phyloP scores from a whole-genome alignment of 2,113 vertebrate genomes.

The Microcebus jonahi region DNA sequence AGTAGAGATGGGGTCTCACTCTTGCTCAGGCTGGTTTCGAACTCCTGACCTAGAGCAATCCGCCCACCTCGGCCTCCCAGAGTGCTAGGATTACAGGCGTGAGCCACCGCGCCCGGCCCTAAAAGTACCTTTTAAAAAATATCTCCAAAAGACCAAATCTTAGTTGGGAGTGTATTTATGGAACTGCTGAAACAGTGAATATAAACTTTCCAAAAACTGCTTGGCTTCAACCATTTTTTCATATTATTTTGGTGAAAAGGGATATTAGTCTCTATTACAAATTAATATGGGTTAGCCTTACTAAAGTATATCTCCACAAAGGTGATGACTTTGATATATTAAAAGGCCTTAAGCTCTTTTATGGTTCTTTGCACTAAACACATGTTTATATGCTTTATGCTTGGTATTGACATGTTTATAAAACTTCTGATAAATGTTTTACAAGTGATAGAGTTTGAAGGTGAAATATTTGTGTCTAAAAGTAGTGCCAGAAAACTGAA shows the following conservation, averaged over 20 bases:
- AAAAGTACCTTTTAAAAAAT: conserved; percentile 7
- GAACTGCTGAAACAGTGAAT: conserved; percentile 21
- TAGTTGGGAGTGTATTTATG: neutral
- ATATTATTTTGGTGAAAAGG: conserved; percentile 2
- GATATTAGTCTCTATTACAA: conserved; percentile 30
- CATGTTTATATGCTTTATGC: neutral
- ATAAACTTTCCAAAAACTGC: conserved; percentile 34
- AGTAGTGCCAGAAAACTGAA: conserved; percentile 7
- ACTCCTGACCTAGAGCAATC: too few relatives aligned
- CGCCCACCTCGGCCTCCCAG: too few relatives aligned
- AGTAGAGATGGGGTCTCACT: too few relatives aligned
- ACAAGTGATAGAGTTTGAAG: neutral
- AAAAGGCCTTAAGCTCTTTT: neutral
- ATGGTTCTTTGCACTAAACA: neutral
- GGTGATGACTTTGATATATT: neutral
- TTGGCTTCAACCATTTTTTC: neutral
- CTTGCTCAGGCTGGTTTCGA: too few relatives aligned
- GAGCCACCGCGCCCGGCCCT: too few relatives aligned
- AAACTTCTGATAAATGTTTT: conserved; percentile 12
- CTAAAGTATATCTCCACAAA: neutral
- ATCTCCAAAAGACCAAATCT: neutral
- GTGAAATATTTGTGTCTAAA: conserved; percentile 20
- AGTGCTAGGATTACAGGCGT: too few relatives aligned
- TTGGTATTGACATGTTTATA: neutral
- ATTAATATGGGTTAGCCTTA: neutral